Evolutionary conservation across 2,797 vertebrate genomes (phyloP).

Genomic region (Glyptemys insculpta): DNA sequence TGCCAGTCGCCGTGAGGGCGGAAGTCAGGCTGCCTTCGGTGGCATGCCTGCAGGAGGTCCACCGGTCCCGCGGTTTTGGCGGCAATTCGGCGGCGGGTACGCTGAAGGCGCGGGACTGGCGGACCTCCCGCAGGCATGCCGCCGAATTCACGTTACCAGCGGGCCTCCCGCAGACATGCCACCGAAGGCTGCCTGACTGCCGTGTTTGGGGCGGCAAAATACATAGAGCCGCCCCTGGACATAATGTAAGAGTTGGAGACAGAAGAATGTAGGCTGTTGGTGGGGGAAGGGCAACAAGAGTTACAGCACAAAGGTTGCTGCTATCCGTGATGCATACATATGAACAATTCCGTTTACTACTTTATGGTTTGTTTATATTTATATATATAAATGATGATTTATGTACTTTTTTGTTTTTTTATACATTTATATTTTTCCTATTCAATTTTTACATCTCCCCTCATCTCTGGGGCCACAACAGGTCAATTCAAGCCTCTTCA

Average conservation of each 20-base stretch:
- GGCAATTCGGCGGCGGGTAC: too few relatives aligned
- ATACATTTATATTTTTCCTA: not conserved
- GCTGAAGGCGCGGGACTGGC: too few relatives aligned
- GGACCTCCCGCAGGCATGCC: too few relatives aligned
- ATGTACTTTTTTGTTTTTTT: not conserved
- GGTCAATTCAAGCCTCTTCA: not conserved
- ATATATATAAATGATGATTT: not conserved
- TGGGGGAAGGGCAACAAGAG: not conserved
- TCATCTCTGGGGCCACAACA: not conserved
- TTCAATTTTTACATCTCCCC: not conserved
- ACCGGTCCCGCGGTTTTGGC: too few relatives aligned
- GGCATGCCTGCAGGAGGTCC: too few relatives aligned
- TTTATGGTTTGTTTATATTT: not conserved
- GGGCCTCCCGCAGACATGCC: too few relatives aligned
- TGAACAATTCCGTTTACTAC: not conserved
- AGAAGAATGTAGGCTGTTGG: not conserved
- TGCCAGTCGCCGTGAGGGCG: too few relatives aligned
- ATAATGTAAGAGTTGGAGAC: not conserved
- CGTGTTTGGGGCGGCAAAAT: too few relatives aligned
- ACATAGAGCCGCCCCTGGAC: not conserved
- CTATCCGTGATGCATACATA: not conserved
- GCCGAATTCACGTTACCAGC: too few relatives aligned
- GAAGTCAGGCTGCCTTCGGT: too few relatives aligned
- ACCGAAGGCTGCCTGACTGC: too few relatives aligned
- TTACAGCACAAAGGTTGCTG: not conserved